A percentile compares a stretch with the other conserved stretches of the same genome.
Evolutionary conservation across 2,113 vertebrate species (phyloP).

Genomic region (Centrocercus urophasianus): DNA sequence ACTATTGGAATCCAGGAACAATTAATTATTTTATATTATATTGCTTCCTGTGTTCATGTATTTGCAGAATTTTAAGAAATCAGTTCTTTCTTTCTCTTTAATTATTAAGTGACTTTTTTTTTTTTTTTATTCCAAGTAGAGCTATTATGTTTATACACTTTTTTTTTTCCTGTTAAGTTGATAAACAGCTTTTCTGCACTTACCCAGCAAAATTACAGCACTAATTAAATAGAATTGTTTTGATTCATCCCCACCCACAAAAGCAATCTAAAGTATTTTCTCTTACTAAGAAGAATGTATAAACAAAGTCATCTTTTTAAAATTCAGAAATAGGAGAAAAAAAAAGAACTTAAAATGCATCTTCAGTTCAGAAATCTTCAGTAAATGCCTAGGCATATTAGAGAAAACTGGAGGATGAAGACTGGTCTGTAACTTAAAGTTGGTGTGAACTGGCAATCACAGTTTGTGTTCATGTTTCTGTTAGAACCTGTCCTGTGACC

Average conservation of each 20-base stretch:
- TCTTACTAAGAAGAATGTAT: not conserved
- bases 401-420: not conserved
- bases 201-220: not conserved
- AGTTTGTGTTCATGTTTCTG: not conserved
- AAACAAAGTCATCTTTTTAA: not conserved
- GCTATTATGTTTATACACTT: not conserved
- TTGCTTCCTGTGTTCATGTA: not conserved
- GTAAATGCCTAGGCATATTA: not conserved
- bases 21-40: not conserved
- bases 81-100: not conserved
- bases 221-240: constrained; percentile 61
- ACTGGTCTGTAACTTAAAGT: not conserved
- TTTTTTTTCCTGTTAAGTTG: not conserved
- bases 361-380: not conserved
- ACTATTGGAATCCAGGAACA: not conserved
- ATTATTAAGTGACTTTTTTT: not conserved
- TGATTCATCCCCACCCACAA: constrained; percentile 40
- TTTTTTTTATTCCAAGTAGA: not conserved
- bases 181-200: constrained; percentile 39
- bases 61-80: not conserved
- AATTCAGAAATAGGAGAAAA: not conserved
- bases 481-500: not conserved
- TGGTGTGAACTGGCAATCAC: not conserved
- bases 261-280: constrained; percentile 24
- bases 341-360: not conserved